Evolutionary conservation across 2,797 vertebrate species (phyloP), one percentile per base, ranked within the genome.

Genomic region (Parotocinclus haroldoi): DNA sequence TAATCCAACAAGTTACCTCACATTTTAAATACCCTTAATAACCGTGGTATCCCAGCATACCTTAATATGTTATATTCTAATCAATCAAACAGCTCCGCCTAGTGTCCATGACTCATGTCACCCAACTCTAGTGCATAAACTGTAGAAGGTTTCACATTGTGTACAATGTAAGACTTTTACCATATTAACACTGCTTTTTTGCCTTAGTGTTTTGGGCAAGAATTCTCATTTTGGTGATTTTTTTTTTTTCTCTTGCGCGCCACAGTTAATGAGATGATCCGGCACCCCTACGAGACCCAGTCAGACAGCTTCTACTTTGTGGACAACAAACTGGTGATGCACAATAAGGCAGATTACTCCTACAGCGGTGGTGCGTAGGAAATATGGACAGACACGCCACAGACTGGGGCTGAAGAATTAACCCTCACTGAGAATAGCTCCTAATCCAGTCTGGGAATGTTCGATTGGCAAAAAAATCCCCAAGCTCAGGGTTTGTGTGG

Each of bases 241-340:
- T 10, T 60, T 19, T 9, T 44, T 11, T 46, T 11, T 46, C 18
- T 16, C 61, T 39, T 27, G 27, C 27, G 0, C 27, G 56, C 39
- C 8, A 7, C 85, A 99, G 96, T 99, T 88, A 91, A 84, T 8
- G 95, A 98, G 83, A 99, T 99, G 96, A 95, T 96, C 84, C 89
- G 92, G 45, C 90, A 94, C 53, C 97, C 97, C 0, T 99, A 98
- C 0, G 95, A 98, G 84, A 99, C 96, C 0, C 96, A 96, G 88
- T 99, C 96, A 14, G 96, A 99, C 93, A 99, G 97, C 87, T 99
- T 99, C 90, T 99, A 99, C 91, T 99, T 99, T 79, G 96, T 98
- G 83, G 95, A 99, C 85, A 96, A 96, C 92, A 94, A 93, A 89
- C 89, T 99, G 77, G 95, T 99, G 89, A 99, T 99, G 97, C 97